phyloP scores from a whole-genome alignment of 2,113 vertebrate genomes.

The Tragulus kanchil region DNA sequence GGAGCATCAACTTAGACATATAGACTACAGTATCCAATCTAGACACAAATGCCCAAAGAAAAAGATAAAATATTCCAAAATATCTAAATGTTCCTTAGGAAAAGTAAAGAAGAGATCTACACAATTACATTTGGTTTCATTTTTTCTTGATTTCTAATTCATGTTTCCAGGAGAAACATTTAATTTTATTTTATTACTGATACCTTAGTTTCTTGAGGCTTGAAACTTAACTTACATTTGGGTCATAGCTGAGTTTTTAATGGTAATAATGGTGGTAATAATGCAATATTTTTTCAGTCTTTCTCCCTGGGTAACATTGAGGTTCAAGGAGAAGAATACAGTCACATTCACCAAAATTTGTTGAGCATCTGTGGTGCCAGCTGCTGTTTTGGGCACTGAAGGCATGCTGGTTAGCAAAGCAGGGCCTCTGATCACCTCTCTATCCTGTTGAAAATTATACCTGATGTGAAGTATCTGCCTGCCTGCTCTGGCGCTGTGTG shows the following conservation, averaged over 20 bases:
- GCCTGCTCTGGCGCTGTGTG: not conserved
- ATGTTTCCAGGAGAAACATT: not conserved
- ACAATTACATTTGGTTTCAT: too few relatives aligned
- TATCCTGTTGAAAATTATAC: not conserved
- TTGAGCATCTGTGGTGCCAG: not conserved
- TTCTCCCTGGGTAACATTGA: not conserved
- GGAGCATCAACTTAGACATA: not conserved
- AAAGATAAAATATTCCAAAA: not conserved
- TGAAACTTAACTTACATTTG: not conserved
- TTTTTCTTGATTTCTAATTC: conserved; percentile 44
- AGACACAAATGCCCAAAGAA: not conserved
- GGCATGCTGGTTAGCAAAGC: not conserved
- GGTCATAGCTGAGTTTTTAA: not conserved
- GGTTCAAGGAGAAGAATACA: not conserved
- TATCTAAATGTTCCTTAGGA: not conserved
- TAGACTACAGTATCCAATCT: not conserved
- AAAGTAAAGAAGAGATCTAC: not conserved
- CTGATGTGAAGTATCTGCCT: too few relatives aligned
- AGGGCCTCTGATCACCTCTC: not conserved
- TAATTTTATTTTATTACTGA: not conserved
- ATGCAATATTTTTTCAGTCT: not conserved
- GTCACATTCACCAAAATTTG: not conserved
- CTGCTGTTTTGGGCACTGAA: accelerated
- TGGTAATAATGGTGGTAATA: not conserved
- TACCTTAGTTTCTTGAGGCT: not conserved